phyloP scores from a whole-genome alignment of 1,140 invertebrate species.

The Bicyclus anynana region DNA sequence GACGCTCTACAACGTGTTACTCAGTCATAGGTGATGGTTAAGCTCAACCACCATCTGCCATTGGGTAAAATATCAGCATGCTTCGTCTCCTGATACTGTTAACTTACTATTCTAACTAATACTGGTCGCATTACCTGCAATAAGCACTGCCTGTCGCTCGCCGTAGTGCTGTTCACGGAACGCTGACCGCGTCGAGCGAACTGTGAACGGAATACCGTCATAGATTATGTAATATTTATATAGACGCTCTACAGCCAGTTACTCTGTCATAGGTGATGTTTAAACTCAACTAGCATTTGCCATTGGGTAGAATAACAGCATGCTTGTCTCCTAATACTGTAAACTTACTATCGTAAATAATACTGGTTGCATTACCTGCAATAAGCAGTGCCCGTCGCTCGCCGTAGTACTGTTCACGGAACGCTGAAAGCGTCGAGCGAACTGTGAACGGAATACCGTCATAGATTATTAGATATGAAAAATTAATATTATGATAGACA shows the following conservation, averaged over 20 bases:
- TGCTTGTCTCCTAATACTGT: too few species aligned
- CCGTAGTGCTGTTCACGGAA: slow-evolving; percentile 44
- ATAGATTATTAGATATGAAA: not conserved
- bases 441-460: not conserved
- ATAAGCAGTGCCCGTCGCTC: slow-evolving; percentile 39
- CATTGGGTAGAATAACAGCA: too few species aligned
- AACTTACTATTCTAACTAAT: slow-evolving; percentile 72
- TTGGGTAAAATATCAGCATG: too few species aligned
- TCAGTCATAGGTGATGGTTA: too few species aligned
- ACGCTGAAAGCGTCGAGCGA: slow-evolving; percentile 30
- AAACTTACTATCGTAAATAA: slow-evolving; percentile 73
- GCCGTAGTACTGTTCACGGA: slow-evolving; percentile 43
- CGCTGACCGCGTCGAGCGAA: slow-evolving; percentile 28
- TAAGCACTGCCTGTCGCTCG: slow-evolving; percentile 35
- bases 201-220: not conserved
- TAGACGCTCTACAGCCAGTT: not conserved
- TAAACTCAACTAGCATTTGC: too few species aligned
- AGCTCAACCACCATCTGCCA: too few species aligned
- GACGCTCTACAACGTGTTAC: too few species aligned
- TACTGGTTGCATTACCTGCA: slow-evolving; percentile 60
- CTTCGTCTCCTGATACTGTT: too few species aligned
- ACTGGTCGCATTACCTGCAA: slow-evolving; percentile 60
- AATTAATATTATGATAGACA: too few species aligned
- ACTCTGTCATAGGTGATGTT: too few species aligned
- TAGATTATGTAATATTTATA: not conserved